Conservation (phyloP, 2,797 vertebrate species). For the Sebastes iracundus region DNA sequence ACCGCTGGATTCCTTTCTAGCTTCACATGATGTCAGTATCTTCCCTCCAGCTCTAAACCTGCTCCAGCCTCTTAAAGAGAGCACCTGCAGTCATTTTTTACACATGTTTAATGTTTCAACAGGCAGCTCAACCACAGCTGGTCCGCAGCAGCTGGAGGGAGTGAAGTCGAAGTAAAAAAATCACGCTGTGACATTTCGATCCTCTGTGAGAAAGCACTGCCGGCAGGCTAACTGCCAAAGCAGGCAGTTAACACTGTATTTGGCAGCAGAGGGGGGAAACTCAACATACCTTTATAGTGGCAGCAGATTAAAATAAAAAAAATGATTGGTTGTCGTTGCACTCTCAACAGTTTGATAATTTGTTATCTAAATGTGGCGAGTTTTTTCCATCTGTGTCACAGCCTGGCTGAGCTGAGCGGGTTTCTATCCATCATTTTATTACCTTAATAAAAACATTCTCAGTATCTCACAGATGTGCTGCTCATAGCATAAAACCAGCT, state of each 20-base stretch:
- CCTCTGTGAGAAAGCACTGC: conserved; percentile 31
- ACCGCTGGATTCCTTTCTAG: no score
- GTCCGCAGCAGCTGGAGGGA: not conserved
- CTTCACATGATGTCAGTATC: no score
- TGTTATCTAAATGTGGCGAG: not conserved
- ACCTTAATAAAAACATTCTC: not conserved
- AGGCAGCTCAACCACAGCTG: not conserved
- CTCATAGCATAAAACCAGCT: not conserved
- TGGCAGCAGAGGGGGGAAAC: conserved; percentile 34
- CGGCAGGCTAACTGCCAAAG: conserved; percentile 30
- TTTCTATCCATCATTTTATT: not conserved
- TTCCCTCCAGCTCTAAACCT: no score
- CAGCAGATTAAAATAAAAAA: not conserved
- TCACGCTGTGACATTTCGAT: conserved; percentile 39
- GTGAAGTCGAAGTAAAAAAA: conserved; percentile 10
- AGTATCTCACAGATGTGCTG: not conserved
- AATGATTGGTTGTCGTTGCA: not conserved
- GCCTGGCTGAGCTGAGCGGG: not conserved
- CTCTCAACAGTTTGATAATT: not conserved
- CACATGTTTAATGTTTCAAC: not conserved
- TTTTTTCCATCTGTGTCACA: not conserved
- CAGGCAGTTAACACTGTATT: conserved; percentile 9
- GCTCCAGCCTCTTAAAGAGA: not conserved
- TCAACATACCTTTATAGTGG: conserved; percentile 5
- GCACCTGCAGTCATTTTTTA: not conserved